These are phyloP conservation scores for Anastrepha ludens DNA, from an alignment of 1,140 invertebrate species.

Conservation along the genomic window DNA sequence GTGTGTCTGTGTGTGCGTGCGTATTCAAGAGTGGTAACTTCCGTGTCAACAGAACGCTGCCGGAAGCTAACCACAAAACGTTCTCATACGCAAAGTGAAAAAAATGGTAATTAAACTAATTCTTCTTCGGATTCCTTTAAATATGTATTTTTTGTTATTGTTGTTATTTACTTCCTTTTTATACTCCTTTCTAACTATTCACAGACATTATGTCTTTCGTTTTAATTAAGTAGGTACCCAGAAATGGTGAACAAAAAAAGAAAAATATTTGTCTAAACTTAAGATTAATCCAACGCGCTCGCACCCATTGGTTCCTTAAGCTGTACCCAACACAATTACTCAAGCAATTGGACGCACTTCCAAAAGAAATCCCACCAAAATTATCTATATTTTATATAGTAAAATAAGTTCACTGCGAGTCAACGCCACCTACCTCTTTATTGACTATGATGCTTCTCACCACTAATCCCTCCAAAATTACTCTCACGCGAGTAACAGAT, in stretches of 20 bases:
- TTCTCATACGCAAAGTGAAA: slow-evolving; percentile 67
- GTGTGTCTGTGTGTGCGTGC: slow-evolving; percentile 65
- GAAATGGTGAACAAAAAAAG: too few relatives aligned
- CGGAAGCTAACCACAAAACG: slow-evolving; percentile 59
- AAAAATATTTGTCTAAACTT: slow-evolving; percentile 1
- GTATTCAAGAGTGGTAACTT: slow-evolving; percentile 64
- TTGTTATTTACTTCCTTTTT: slow-evolving; percentile 46
- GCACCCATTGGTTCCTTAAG: not conserved
- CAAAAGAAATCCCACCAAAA: not conserved
- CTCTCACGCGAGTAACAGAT: not conserved
- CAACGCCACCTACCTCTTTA: too few relatives aligned
- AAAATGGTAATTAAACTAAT: slow-evolving; percentile 71
- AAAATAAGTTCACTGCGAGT: not conserved
- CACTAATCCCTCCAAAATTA: not conserved
- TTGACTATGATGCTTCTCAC: not conserved
- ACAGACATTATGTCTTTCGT: not conserved
- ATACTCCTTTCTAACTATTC: slow-evolving; percentile 27
- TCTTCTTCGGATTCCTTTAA: slow-evolving; percentile 50
- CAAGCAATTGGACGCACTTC: slow-evolving; percentile 11
- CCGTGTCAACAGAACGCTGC: slow-evolving; percentile 61
- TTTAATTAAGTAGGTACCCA: not conserved
- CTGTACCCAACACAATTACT: not conserved
- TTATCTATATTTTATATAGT: not conserved
- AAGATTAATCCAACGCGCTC: not conserved
- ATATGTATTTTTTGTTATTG: slow-evolving; percentile 8